These are phyloP conservation scores for Epiblema foenella DNA, from an alignment of 2,888 invertebrate species.

Conservation along the genomic window DNA sequence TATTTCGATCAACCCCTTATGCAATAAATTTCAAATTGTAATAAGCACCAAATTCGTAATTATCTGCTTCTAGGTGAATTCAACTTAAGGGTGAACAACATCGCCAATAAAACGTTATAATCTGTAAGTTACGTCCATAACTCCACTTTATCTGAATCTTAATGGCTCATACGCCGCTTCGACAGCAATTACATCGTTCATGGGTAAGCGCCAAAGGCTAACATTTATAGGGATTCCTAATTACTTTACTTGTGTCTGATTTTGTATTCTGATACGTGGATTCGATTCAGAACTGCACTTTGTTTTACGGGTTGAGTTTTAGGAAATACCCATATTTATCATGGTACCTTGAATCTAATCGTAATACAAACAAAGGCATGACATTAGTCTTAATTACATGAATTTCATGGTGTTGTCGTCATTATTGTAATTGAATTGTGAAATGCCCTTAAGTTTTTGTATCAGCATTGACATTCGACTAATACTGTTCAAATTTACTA, in stretches of 20 bases:
- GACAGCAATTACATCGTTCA: slow-evolving; percentile 43
- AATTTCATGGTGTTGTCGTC: neutral
- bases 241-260: slow-evolving; percentile 44
- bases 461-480: neutral
- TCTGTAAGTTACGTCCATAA: slow-evolving; percentile 43
- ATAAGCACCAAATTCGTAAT: slow-evolving; percentile 31
- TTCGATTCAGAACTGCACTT: slow-evolving; percentile 19
- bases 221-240: slow-evolving; percentile 43
- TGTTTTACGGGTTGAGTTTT: slow-evolving; percentile 16
- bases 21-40: slow-evolving; percentile 23
- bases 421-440: neutral
- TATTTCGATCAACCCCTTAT: neutral
- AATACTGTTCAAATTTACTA: too few relatives aligned
- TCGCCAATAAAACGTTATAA: slow-evolving; percentile 38
- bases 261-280: slow-evolving; percentile 28
- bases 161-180: slow-evolving; percentile 42
- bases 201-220: slow-evolving; percentile 43
- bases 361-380: neutral
- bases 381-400: neutral
- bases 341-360: neutral
- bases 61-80: slow-evolving; percentile 32
- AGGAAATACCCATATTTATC: neutral
- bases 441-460: neutral
- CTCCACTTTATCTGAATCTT: slow-evolving; percentile 42
- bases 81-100: slow-evolving; percentile 33